Evolutionary conservation across 2,797 vertebrate genomes (phyloP), one percentile per base, ranked within the genome.

Genomic region (Uromys caudimaculatus): DNA sequence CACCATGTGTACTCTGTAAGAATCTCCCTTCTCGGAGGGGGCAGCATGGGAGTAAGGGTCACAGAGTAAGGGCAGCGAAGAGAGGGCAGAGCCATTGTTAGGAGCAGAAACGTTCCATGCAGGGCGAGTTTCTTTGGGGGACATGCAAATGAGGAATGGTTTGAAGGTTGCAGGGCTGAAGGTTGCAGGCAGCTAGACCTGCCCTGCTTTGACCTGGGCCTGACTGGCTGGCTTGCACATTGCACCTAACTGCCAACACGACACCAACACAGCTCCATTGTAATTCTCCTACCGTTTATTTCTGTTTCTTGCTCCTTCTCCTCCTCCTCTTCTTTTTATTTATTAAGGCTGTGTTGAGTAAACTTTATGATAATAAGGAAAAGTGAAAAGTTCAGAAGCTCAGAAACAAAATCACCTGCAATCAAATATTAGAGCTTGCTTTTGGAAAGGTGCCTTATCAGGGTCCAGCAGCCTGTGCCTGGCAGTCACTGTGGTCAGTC

Each of bases 371-470:
- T 92, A 32, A 90, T 75, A 95, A 91, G 56, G 75, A 58, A 85
- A 67, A 79, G 69, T 14, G 75, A 78, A 89, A 95, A 92, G 73
- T 89, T 88, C 71, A 73, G 19, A 87, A 64, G n/a, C 94, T 96
- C n/a, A 93, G 79, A 78, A 88, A 77, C 56, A 76, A 35, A 88
- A 95, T 77, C 38, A 52, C 38, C 64, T 89, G 11, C 77, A 69
- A 84, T 84, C n/a, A 32, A 91, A 77, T 84, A 62, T 58, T 64
- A 88, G 83, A n/a, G 29, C 11, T 0, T 81, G 16, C 24, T 47
- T 92, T 95, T 50, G 23, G 3, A 14, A 87, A 91, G 91, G 38
- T 73, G 24, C 6, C 64, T 82, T 21, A 6, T 89, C 21, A 81
- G 71, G n/a, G 85, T 62, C 24, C 78, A 56, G 24, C 16, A 83